Evolutionary conservation across 2,113 vertebrate genomes (phyloP).

Genomic region (Glaucomys volans): DNA sequence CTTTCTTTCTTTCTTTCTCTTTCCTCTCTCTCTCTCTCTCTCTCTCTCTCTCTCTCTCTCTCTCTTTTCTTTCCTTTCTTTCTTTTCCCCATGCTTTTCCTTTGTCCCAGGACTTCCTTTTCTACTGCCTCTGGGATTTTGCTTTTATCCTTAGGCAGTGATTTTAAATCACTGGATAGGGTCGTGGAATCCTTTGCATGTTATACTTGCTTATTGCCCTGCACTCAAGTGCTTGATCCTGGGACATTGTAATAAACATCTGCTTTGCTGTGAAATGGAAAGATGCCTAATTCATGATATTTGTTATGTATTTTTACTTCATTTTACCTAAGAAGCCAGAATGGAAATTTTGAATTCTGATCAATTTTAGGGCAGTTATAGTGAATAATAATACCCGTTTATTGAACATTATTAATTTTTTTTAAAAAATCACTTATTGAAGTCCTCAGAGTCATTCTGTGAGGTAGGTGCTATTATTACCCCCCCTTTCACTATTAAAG

Average conservation of each 20-base stretch:
- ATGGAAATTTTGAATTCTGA: constrained; percentile 47
- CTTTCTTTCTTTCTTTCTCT: too few species aligned
- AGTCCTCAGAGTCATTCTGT: neutral
- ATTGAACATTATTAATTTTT: neutral
- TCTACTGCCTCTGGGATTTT: constrained; percentile 37
- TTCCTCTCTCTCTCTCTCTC: too few species aligned
- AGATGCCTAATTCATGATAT: neutral
- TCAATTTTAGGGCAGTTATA: constrained; percentile 53
- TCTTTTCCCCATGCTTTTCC: neutral
- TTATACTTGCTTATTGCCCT: constrained; percentile 42
- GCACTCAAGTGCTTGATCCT: constrained; percentile 35
- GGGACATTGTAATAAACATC: neutral
- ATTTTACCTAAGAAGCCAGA: constrained; percentile 18
- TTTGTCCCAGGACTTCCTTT: constrained; percentile 48
- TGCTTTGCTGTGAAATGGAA: constrained; percentile 26
- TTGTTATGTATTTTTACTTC: constrained; percentile 22
- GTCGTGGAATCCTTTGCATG: constrained; percentile 40
- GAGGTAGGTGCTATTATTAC: neutral
- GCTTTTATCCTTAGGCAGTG: constrained; percentile 39
- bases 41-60: too few species aligned
- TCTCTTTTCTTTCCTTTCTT: too few species aligned
- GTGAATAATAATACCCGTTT: neutral
- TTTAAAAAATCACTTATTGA: neutral
- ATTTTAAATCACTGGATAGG: constrained; percentile 56
- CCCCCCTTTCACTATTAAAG: neutral